Conservation (phyloP, 2,888 invertebrate species). For the Eudemis profundana region DNA sequence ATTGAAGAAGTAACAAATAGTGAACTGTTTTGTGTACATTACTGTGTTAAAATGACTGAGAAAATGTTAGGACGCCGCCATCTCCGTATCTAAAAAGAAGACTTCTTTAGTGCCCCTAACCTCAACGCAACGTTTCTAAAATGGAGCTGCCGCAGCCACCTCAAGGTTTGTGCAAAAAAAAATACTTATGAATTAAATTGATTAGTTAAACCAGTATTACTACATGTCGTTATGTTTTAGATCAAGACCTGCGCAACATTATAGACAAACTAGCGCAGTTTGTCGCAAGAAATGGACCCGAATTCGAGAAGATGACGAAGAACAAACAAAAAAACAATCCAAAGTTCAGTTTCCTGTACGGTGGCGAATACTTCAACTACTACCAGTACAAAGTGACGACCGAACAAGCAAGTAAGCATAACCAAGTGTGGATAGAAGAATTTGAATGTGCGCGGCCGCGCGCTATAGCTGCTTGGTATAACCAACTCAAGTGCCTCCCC, state of each 20-base stretch:
- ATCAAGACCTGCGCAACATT: slow-evolving; percentile 97
- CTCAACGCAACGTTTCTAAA: slow-evolving; percentile 65
- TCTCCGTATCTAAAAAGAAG: slow-evolving; percentile 41
- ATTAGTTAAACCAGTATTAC: not conserved
- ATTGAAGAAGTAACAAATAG: slow-evolving; percentile 7
- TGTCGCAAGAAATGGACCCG: slow-evolving; percentile 99
- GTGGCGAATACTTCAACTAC: slow-evolving; percentile 97
- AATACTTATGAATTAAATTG: not conserved
- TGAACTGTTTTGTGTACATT: slow-evolving; percentile 13
- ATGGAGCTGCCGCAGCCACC: slow-evolving; percentile 86
- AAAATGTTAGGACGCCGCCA: slow-evolving; percentile 38
- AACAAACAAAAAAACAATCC: slow-evolving; percentile 99
- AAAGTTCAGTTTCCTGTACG: slow-evolving; percentile 98
- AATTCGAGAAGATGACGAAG: slow-evolving; percentile 99
- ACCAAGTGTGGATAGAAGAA: slow-evolving; percentile 65
- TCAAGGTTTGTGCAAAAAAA: slow-evolving; percentile 80
- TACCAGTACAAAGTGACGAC: slow-evolving; percentile 98
- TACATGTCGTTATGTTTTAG: slow-evolving; percentile 75
- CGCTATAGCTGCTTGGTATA: slow-evolving; percentile 75
- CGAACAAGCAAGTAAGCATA: slow-evolving; percentile 95
- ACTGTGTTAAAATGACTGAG: slow-evolving; percentile 36
- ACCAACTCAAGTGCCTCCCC: slow-evolving; percentile 83
- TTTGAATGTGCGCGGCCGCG: slow-evolving; percentile 67
- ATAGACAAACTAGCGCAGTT: slow-evolving; percentile 99
- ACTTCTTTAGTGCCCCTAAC: slow-evolving; percentile 58